Percentiles rank a stretch among this genome's conserved stretches.
These are phyloP conservation scores for Drosophila rubida DNA, from an alignment of 2,888 invertebrate genomes.

Conservation along the genomic window DNA sequence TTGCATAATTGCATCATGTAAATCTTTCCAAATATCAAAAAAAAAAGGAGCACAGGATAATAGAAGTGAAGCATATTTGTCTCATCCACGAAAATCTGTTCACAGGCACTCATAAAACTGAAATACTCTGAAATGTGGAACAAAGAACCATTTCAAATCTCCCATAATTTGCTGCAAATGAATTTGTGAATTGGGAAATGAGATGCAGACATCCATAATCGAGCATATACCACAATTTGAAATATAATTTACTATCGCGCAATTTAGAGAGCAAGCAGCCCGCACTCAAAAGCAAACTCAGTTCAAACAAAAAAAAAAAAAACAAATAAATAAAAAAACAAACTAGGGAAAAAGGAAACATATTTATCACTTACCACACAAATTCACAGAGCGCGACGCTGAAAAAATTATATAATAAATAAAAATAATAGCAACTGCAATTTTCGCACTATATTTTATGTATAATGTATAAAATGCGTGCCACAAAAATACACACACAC, in stretches of 20 bases:
- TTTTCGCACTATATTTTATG: constrained; percentile 78
- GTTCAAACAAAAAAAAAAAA: constrained; percentile 3
- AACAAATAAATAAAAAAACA: background rate
- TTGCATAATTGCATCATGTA: no score
- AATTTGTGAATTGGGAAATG: constrained; percentile 11
- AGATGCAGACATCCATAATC: constrained; percentile 26
- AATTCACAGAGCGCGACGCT: constrained; percentile 45
- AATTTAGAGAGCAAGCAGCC: constrained; percentile 37
- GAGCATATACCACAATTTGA: constrained; percentile 18
- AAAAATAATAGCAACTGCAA: constrained; percentile 68
- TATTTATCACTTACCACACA: constrained; percentile 67
- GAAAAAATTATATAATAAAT: constrained; percentile 53
- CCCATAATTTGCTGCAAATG: background rate
- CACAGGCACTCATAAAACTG: no score
- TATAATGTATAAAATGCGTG: constrained; percentile 77
- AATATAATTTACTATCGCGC: constrained; percentile 29
- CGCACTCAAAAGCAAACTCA: constrained; percentile 1
- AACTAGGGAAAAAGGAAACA: constrained; percentile 27
- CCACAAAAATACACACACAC: constrained; percentile 47
- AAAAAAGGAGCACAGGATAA: no score
- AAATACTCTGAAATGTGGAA: background rate
- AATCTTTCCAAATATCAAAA: no score
- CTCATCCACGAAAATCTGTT: no score
- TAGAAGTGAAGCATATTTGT: no score
- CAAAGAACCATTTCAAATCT: background rate